These are phyloP conservation scores for Sinotaia quadrata DNA, from an alignment of 2,888 invertebrate species.

Conservation along the genomic window DNA sequence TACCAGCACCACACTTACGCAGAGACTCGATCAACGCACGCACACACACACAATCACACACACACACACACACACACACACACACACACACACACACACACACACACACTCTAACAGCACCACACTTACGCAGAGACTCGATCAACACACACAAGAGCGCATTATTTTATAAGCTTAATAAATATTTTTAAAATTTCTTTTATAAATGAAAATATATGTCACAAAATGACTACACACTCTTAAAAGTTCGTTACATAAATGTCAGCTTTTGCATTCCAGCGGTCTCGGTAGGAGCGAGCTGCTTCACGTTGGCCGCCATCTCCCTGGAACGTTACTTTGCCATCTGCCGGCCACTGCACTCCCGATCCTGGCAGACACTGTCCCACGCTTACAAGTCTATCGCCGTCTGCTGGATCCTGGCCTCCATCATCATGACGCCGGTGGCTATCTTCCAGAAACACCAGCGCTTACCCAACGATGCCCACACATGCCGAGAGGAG, in stretches of 20 bases:
- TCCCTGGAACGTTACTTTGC: slow-evolving; percentile 86
- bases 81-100: slow-evolving; percentile 12
- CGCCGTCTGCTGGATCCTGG: slow-evolving; percentile 73
- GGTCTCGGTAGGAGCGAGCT: slow-evolving; percentile 82
- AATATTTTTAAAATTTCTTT: neutral
- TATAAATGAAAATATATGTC: neutral
- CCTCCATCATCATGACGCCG: slow-evolving; percentile 79
- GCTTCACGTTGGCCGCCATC: slow-evolving; percentile 84
- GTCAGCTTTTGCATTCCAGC: slow-evolving; percentile 75
- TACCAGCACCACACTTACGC: slow-evolving; percentile 7
- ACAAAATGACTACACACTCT: neutral
- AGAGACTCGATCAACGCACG: neutral
- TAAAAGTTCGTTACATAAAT: neutral
- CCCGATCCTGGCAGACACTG: slow-evolving; percentile 82
- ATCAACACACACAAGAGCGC: no score
- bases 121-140: no score
- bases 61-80: slow-evolving; percentile 9
- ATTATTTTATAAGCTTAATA: no score
- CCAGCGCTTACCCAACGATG: slow-evolving; percentile 31
- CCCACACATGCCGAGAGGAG: slow-evolving; percentile 50
- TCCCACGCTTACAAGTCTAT: slow-evolving; percentile 80
- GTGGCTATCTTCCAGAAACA: slow-evolving; percentile 74
- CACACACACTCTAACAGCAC: slow-evolving; percentile 11
- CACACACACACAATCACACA: slow-evolving; percentile 9
- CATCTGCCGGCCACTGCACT: slow-evolving; percentile 83